phyloP scores from a whole-genome alignment of 1,140 invertebrate genomes.

The Drosophila sproati region DNA sequence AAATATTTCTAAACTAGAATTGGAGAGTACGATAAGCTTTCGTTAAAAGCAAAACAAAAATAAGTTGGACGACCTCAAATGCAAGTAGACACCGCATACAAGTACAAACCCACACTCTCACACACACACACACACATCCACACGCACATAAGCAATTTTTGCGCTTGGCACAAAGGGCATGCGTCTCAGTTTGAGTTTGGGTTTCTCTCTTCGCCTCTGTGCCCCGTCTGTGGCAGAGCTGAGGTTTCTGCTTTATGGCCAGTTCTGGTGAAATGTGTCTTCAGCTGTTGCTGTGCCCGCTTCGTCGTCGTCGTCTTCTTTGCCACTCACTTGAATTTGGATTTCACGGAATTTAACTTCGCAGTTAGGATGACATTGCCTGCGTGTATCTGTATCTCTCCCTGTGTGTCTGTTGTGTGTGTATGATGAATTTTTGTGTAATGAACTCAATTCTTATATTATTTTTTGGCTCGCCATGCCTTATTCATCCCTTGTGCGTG shows the following conservation, averaged over 20 bases:
- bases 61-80: constrained; percentile 22
- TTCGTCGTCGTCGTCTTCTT: constrained; percentile 26
- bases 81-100: constrained; percentile 9
- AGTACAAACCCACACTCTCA: background rate
- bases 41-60: background rate
- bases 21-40: constrained; percentile 24
- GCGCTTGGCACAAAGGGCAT: constrained; percentile 67
- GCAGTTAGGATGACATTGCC: constrained; percentile 76
- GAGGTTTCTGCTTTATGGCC: constrained; percentile 75
- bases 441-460: constrained; percentile 44
- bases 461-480: constrained; percentile 24
- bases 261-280: constrained; percentile 80
- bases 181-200: constrained; percentile 67
- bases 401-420: constrained; percentile 14
- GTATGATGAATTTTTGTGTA: constrained; percentile 46
- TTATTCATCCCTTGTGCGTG: constrained; percentile 20
- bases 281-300: constrained; percentile 60
- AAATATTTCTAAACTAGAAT: constrained; percentile 9
- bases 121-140: constrained; percentile 16
- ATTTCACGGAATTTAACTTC: constrained; percentile 79
- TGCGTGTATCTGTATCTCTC: constrained; percentile 31
- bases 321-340: constrained; percentile 77
- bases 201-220: constrained; percentile 42
- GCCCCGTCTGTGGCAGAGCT: constrained; percentile 41
- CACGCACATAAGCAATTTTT: constrained; percentile 21